These are phyloP conservation scores for Aplysia californica DNA, from an alignment of 1,140 invertebrate genomes.

Conservation along the genomic window DNA sequence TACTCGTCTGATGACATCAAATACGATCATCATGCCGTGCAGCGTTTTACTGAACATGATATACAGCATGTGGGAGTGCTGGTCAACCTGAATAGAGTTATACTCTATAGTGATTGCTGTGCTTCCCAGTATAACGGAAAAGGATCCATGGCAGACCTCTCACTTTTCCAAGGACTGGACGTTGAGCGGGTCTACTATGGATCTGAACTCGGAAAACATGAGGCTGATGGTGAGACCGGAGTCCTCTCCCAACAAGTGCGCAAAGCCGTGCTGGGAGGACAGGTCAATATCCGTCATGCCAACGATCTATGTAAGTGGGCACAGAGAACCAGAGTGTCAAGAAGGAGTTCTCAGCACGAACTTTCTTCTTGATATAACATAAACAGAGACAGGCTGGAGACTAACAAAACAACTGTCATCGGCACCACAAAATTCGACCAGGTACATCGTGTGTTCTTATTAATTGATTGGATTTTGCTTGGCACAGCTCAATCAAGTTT, in stretches of 20 bases:
- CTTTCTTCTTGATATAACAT: background rate
- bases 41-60: conserved; percentile 14
- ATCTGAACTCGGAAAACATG: conserved; percentile 13
- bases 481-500: too few relatives aligned
- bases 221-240: conserved; percentile 26
- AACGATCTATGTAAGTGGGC: background rate
- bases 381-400: background rate
- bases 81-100: background rate
- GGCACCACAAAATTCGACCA: too few relatives aligned
- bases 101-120: conserved; percentile 12
- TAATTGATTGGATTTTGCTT: too few relatives aligned
- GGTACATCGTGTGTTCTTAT: too few relatives aligned
- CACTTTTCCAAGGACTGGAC: background rate
- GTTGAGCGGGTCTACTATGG: conserved; percentile 13
- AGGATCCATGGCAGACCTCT: conserved; percentile 11
- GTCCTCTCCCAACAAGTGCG: background rate
- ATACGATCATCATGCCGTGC: conserved; percentile 38
- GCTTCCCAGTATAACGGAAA: conserved; percentile 18
- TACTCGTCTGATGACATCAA: conserved; percentile 29
- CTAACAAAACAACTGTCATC: background rate
- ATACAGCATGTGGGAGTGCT: conserved; percentile 1
- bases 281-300: background rate
- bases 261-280: background rate
- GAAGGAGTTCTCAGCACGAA: background rate
- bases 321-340: background rate